These are phyloP conservation scores for Drosophila niveifrons DNA, from an alignment of 2,888 invertebrate genomes.

Conservation along the genomic window DNA sequence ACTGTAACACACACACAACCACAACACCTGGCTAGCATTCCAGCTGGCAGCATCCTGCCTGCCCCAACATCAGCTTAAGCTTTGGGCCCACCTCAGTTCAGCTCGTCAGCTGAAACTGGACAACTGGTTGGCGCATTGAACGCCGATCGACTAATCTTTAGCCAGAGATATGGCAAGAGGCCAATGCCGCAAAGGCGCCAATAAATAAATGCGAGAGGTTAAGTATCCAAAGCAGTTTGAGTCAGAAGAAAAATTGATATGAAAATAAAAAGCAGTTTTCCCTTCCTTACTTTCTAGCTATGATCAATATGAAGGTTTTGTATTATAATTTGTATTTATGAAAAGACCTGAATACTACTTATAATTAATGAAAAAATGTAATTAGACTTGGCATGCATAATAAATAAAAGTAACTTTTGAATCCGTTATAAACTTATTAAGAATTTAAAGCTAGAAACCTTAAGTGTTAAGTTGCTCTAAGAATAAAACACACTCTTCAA, in stretches of 20 bases:
- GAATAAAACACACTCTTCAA: no score
- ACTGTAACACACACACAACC: not conserved
- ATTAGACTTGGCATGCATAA: no score
- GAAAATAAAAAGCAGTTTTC: not conserved
- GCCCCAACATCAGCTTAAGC: conserved; percentile 14
- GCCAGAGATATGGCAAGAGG: not conserved
- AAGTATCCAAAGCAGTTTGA: not conserved
- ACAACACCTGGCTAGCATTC: conserved; percentile 30
- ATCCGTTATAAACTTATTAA: no score
- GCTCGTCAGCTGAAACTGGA: conserved; percentile 1
- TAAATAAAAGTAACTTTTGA: no score
- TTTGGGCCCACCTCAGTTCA: conserved; percentile 4
- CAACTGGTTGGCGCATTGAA: conserved; percentile 16
- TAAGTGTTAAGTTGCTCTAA: no score
- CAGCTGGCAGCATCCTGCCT: conserved; percentile 18
- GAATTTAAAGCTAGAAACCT: no score
- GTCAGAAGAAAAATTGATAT: not conserved
- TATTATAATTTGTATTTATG: no score
- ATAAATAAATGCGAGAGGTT: conserved; percentile 9
- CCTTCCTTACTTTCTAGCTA: not conserved
- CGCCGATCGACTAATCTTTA: conserved; percentile 16
- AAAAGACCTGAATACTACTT: no score
- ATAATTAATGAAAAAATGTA: no score
- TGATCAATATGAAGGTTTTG: no score
- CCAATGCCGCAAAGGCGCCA: conserved; percentile 17